A percentile compares a stretch with the other conserved stretches of the same genome.
phyloP scores from a whole-genome alignment of 2,797 vertebrate species.

The Gallinago solitaria region DNA sequence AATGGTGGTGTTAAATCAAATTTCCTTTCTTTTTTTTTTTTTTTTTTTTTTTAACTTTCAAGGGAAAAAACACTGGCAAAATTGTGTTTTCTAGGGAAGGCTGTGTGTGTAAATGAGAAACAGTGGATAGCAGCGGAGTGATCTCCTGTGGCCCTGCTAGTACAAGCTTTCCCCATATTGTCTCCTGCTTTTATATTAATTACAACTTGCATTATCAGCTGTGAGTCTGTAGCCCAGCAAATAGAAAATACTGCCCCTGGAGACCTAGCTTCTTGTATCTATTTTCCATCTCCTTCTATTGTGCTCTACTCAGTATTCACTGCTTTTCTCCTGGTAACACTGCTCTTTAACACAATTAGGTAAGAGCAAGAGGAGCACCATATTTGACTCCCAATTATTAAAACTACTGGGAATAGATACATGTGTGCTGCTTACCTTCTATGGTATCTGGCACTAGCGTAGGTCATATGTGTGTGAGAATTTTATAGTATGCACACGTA shows the following conservation, averaged over 20 bases:
- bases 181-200: constrained; percentile 99
- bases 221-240: constrained; percentile 92
- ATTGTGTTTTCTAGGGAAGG: constrained; percentile 83
- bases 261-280: constrained; percentile 92
- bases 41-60: constrained; percentile 81
- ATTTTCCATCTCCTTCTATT: constrained; percentile 91
- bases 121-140: constrained; percentile 77
- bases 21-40: constrained; percentile 55
- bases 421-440: constrained; percentile 73
- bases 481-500: neutral
- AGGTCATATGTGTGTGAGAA: constrained; percentile 33
- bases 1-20: constrained; percentile 84
- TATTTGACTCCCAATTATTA: constrained; percentile 95
- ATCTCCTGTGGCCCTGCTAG: constrained; percentile 90
- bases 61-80: constrained; percentile 79
- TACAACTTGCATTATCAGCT: constrained; percentile 99
- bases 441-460: constrained; percentile 29
- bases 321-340: constrained; percentile 89
- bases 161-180: constrained; percentile 90
- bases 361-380: constrained; percentile 86
- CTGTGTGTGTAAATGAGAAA: constrained; percentile 91
- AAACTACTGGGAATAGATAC: constrained; percentile 89
- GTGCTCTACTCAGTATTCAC: constrained; percentile 81
- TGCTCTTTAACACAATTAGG: constrained; percentile 97
- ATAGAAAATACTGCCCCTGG: constrained; percentile 92